These are phyloP conservation scores for Tribolium castaneum DNA, from an alignment of 1,140 invertebrate species.

Conservation along the genomic window DNA sequence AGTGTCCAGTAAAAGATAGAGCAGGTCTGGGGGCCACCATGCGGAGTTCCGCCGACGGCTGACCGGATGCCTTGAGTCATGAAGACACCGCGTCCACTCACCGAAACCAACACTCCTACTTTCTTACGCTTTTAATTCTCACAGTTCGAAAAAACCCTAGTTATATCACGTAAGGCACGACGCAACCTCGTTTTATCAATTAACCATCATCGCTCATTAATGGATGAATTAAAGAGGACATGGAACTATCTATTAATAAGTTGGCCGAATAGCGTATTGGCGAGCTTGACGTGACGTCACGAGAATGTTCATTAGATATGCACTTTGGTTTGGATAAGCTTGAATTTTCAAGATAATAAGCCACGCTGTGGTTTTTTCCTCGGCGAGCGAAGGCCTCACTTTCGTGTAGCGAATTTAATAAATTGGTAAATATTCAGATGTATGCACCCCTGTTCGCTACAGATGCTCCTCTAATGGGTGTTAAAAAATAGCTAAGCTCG, in stretches of 20 bases:
- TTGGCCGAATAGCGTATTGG: conserved; percentile 12
- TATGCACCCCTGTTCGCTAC: conserved; percentile 24
- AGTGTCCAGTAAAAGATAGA: conserved; percentile 49
- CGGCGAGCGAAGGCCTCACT: not conserved
- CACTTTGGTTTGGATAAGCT: conserved; percentile 39
- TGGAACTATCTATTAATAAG: conserved; percentile 9
- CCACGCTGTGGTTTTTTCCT: conserved; percentile 11
- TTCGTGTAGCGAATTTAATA: conserved; percentile 19
- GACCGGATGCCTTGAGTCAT: conserved; percentile 59
- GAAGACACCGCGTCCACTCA: conserved; percentile 58
- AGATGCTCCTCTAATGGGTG: conserved; percentile 23
- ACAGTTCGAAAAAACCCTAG: conserved; percentile 35
- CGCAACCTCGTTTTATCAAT: conserved; percentile 22
- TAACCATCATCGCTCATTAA: conserved; percentile 25
- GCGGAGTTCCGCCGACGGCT: conserved; percentile 58
- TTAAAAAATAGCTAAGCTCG: conserved; percentile 23
- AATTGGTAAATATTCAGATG: conserved; percentile 22
- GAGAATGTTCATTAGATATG: conserved; percentile 33
- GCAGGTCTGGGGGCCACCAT: conserved; percentile 49
- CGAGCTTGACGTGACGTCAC: conserved; percentile 2
- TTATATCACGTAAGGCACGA: conserved; percentile 22
- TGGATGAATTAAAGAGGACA: conserved; percentile 12
- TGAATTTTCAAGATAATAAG: conserved; percentile 42
- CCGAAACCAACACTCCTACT: conserved; percentile 59
- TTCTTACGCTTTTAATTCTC: conserved; percentile 52